Evolutionary conservation across 2,888 invertebrate species (phyloP), one percentile per base, ranked within the genome.

Genomic region (Marronus borbonicus): DNA sequence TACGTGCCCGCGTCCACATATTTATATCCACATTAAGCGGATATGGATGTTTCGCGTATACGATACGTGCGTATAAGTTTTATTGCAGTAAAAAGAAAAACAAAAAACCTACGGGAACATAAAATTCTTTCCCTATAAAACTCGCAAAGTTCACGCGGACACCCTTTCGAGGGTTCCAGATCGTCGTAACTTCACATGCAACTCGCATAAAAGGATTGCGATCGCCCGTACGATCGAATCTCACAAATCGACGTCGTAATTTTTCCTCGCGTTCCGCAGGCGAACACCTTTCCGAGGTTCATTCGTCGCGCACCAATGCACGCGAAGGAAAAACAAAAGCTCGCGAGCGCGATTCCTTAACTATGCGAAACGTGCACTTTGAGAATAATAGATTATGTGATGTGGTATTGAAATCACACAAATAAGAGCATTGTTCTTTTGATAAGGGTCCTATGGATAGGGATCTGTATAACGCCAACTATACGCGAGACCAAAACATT

Each of bases 161-260:
- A 10, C 24, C 31, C 62, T 62, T 62, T 62, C 62, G 62, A 28
- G 62, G 62, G 24, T 31, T 62, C 4, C 14, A 31, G 31, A 28
- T 12, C 62, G 36, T 62, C 62, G 62, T 62, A 62, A 62, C 62
- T 62, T 31, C 31, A 14, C 62, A 62, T 62, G 62, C 62, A 62
- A 62, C 62, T 62, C 62, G 62, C 62, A 62, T 62, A 62, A 62
- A 62, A 62, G 28, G 62, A 62, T 62, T 62, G 62, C 62, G 62
- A 62, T 62, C 24, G 62, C 31, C 10, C 5, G 62, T 28, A 62
- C 31, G 62, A 62, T 62, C 36, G 10, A 31, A 62, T 62, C 62
- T 28, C 62, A 12, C 28, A 28, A 62, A 62, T n/a, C 31, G 62
- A 36, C 62, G 62, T 62, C 62, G 62, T 1, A 62, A 62, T 62